Percentiles rank a stretch among this genome's conserved stretches.
Evolutionary conservation across 92 coral and sea anemone species (phyloP).

Genomic region (Pocillopora grandis): DNA sequence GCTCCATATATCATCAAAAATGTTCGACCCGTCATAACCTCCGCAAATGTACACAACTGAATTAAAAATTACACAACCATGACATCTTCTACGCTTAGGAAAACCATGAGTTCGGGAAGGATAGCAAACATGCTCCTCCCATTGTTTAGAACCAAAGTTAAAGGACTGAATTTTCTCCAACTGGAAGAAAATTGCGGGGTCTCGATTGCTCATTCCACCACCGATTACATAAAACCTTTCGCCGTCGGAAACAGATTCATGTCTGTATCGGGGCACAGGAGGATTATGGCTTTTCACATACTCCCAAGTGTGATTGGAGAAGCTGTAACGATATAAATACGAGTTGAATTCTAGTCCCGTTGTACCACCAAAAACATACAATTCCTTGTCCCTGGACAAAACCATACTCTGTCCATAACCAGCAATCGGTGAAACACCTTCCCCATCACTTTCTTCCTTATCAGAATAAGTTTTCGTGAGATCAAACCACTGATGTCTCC

Average conservation of each 20-base stretch:
- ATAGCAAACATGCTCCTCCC: conserved; percentile 69
- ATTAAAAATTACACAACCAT: conserved; percentile 85
- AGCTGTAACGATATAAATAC: conserved; percentile 65
- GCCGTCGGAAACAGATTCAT: conserved; percentile 84
- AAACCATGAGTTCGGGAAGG: conserved; percentile 60
- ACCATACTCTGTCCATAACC: conserved; percentile 96
- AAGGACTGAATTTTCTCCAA: conserved; percentile 76
- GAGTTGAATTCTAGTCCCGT: conserved; percentile 84
- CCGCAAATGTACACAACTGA: conserved; percentile 81
- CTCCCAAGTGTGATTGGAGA: conserved; percentile 71
- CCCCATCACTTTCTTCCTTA: conserved; percentile 31
- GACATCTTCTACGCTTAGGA: conserved; percentile 93
- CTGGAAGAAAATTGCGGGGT: conserved; percentile 61
- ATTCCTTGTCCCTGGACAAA: conserved; percentile 77
- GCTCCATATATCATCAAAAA: conserved; percentile 90
- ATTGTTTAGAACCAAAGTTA: conserved; percentile 53
- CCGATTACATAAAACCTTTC: conserved; percentile 81
- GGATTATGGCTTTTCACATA: conserved; percentile 45
- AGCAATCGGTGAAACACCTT: conserved; percentile 60
- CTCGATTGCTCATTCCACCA: conserved; percentile 82
- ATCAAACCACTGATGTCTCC: conserved; percentile 62
- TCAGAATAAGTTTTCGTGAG: conserved; percentile 44
- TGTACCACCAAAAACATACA: conserved; percentile 94
- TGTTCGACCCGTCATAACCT: conserved; percentile 74
- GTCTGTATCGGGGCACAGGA: conserved; percentile 85